Conservation (phyloP, 2,888 invertebrate species). For the Xanthia togata region DNA sequence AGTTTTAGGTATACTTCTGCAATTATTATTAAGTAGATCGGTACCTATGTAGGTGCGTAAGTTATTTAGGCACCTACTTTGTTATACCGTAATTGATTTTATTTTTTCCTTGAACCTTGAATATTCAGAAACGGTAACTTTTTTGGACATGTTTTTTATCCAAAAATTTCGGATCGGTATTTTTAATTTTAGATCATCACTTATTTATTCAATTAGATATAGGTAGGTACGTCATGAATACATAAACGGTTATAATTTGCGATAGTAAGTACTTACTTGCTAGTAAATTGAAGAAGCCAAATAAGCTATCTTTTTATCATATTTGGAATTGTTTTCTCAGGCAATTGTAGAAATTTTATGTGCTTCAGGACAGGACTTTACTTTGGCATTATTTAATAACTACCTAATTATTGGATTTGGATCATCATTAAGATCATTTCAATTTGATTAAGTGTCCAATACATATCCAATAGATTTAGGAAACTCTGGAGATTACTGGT, state of each 20-base stretch:
- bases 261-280: neutral
- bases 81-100: neutral
- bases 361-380: neutral
- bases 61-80: neutral
- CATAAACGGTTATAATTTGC: neutral
- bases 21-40: neutral
- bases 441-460: constrained; percentile 4
- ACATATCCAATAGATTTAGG: neutral
- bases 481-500: constrained; percentile 13
- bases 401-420: no score
- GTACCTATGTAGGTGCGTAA: neutral
- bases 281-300: neutral
- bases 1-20: neutral
- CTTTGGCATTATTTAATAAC: neutral
- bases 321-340: no score
- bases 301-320: neutral
- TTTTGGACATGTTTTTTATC: neutral
- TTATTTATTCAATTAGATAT: neutral
- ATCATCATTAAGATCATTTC: neutral
- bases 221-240: neutral
- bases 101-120: neutral
- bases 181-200: neutral
- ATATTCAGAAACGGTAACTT: neutral
- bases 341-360: neutral
- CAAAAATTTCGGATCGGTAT: neutral